phyloP scores from a whole-genome alignment of 2,797 vertebrate species.

The Basileuterus tristriatus region DNA sequence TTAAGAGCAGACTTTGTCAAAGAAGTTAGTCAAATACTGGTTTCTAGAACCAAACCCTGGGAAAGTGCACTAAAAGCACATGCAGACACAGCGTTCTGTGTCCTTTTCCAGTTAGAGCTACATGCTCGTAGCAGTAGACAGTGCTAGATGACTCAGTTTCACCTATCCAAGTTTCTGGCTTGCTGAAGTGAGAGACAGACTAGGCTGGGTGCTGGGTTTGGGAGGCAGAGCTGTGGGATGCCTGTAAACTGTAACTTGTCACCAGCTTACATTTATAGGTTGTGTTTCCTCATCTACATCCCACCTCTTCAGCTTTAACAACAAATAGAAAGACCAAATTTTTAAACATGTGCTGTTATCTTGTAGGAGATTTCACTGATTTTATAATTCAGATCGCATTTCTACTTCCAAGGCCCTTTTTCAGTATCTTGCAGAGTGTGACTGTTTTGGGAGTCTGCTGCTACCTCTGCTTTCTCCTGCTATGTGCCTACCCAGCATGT shows the following conservation, averaged over 20 bases:
- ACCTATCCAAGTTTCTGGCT: neutral
- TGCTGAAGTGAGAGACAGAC: neutral
- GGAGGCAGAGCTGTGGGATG: neutral
- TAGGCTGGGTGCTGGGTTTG: neutral
- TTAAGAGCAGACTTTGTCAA: neutral
- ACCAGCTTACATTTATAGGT: neutral
- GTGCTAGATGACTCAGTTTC: neutral
- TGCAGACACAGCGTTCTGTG: neutral
- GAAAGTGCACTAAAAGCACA: neutral
- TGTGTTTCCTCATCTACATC: neutral
- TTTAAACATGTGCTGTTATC: neutral
- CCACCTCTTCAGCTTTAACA: neutral
- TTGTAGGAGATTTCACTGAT: neutral
- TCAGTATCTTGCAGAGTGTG: neutral
- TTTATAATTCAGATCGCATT: neutral
- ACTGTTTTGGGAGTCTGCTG: neutral
- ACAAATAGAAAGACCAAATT: neutral
- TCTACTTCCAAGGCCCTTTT: slow-evolving; percentile 20
- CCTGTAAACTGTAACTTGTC: neutral
- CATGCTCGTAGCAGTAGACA: neutral
- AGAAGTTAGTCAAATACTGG: accelerated
- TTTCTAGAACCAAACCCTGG: neutral
- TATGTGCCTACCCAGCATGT: neutral
- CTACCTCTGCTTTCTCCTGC: neutral
- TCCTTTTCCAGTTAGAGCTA: neutral